Base-by-base conservation (phyloP, 2,888 invertebrate genomes). In the Diarsia rubi region DNA sequence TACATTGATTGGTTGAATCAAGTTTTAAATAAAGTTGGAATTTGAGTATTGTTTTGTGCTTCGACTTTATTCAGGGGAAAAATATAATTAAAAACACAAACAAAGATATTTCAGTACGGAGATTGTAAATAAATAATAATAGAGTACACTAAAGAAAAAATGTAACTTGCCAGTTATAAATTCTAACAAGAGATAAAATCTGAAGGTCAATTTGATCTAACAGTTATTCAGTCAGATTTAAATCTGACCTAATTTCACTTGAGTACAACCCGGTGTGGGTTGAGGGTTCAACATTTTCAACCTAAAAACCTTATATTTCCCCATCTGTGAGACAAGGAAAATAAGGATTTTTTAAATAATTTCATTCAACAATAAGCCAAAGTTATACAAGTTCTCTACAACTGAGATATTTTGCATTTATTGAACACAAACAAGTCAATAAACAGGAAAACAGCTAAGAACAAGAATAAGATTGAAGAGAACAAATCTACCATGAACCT, bases 181-280 rank as follows among this genome's bases (percentile, higher is more conserved):
- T 69, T 19, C 49, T 44, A 31, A 31, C 45, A 62, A 16, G 45
- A 60, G 21, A 78, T 66, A 64, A 27, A 75, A 70, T 73, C 11
- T 73, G 57, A 76, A 73, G 67, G 72, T 63, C 73, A 64, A 45
- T 27, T 44, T 65, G n/a, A 79, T 76, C n/a, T 64, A 52, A 63
- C 64, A 42, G 44, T 77, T 73, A 73, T 67, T 75, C 27, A 3
- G 6, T 24, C 31, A 67, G 73, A 49, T 65, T 76, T 42, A 73
- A 83, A 75, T 79, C 67, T 73, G 73, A 64, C 69, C 67, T 80
- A 63, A 72, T 68, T 49, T 59, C 19, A 52, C 49, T 45, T 82
- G 24, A 69, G 45, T 45, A 21, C 72, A 72, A 57, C 69, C 83
- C 52, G 0, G n/a, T 52, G 52, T 52, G 52, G 52, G 52, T n/a